Evolutionary conservation across 2,797 vertebrate genomes (phyloP), one percentile per base, ranked within the genome.

Genomic region (Otolemur crassicaudatus): DNA sequence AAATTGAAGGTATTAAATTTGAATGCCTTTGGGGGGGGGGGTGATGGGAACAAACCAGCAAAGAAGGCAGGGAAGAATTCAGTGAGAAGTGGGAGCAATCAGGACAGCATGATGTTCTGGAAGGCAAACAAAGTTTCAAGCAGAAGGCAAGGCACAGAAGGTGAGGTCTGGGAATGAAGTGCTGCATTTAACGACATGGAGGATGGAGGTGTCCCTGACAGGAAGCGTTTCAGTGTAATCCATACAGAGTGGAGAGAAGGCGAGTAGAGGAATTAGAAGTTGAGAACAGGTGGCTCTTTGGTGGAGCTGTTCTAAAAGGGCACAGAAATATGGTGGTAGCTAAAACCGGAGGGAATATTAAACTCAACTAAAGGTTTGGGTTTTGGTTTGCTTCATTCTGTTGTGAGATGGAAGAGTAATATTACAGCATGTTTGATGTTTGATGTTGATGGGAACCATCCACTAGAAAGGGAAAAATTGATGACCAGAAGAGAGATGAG

Each of bases 351-450:
- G 61, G 34, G 70, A 5, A 46, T 63, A 6, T 14, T 14, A 37
- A 91, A 80, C 34, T 81, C 14, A 58, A 83, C 56, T 13, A 60
- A 82, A 61, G 29, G 27, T 72, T 37, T 86, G 46, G 29, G 46
- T 29, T 89, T 93, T 85, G 87, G 60, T 77, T 93, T 87, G 69
- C 34, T 83, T 83, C 65, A 19, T 67, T 65, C 63, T 72, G n/a
- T 76, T 87, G 70, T 72, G 83, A 95, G 49, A 58, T 49, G 56
- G 60, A 49, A 65, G 27, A 93, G 43, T 40, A 40, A 40, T 40
- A 77, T 61, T 31, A 29, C 0, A 72, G 40, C 60, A 73, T 6
- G 2, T 82, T 37, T 56, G 7, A 56, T 37, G 65, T 67, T 49
- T 14, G 49, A 46, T 46, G 46, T 46, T 46, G 46, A 65, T 76